Conservation (phyloP, 2,888 invertebrate genomes). For the Melinaea marsaeus region DNA sequence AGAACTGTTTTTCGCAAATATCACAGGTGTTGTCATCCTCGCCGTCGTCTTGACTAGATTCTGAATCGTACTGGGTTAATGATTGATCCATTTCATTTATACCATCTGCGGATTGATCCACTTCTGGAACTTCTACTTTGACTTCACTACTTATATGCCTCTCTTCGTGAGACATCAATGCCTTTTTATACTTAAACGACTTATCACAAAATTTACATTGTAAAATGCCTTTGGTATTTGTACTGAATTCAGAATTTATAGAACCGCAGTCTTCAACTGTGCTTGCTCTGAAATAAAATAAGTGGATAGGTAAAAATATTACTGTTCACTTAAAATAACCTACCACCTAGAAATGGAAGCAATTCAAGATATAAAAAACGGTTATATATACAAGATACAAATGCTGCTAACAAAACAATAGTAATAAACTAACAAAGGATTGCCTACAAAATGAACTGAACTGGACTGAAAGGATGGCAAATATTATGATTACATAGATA, state of each 20-base stretch:
- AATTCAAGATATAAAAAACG: too few species aligned
- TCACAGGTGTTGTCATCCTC: constrained; percentile 69
- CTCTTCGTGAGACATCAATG: constrained; percentile 46
- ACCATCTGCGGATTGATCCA: constrained; percentile 39
- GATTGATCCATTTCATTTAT: constrained; percentile 41
- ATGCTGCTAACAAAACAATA: too few species aligned
- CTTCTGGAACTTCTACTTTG: constrained; percentile 49
- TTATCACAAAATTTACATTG: constrained; percentile 61
- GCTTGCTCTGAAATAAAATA: constrained; percentile 47
- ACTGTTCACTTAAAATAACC: background rate
- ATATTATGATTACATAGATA: too few species aligned
- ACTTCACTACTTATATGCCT: constrained; percentile 44
- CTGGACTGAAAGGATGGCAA: too few species aligned
- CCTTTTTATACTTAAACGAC: constrained; percentile 63
- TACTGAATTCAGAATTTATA: constrained; percentile 45
- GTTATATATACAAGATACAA: too few species aligned
- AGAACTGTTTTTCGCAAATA: constrained; percentile 71
- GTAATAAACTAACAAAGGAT: too few species aligned
- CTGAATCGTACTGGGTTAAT: constrained; percentile 48
- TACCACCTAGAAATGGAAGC: too few species aligned
- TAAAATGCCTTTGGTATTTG: constrained; percentile 33
- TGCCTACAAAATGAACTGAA: too few species aligned
- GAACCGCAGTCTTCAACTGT: constrained; percentile 52
- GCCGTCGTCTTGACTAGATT: constrained; percentile 63
- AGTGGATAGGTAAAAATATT: constrained; percentile 5